Conservation (phyloP, 2,888 invertebrate genomes). For the Drosophila percnosoma region DNA sequence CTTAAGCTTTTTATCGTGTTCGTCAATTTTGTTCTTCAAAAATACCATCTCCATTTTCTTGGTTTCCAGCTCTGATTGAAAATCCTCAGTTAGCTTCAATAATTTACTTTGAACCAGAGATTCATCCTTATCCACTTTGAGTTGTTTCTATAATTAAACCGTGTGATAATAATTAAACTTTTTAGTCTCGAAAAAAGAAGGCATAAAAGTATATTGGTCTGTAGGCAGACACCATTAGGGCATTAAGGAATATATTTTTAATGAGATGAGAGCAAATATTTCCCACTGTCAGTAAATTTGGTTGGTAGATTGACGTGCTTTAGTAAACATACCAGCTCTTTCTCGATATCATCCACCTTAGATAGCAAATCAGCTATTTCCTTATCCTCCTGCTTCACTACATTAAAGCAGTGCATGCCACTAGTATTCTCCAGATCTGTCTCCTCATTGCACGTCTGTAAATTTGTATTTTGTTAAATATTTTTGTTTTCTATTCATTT, state of each 20-base stretch:
- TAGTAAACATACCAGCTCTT: neutral
- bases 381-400: neutral
- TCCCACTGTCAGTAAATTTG: neutral
- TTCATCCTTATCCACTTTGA: neutral
- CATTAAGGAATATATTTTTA: neutral
- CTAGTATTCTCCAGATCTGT: too few relatives aligned
- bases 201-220: too few relatives aligned
- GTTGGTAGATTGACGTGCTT: neutral
- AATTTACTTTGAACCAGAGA: too few relatives aligned
- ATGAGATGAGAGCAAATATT: too few relatives aligned
- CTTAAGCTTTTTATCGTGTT: rapidly evolving
- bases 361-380: neutral
- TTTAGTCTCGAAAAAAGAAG: neutral
- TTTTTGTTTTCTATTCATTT: too few relatives aligned
- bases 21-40: too few relatives aligned
- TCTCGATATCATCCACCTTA: neutral
- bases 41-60: rapidly evolving
- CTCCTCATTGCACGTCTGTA: too few relatives aligned
- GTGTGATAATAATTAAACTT: neutral
- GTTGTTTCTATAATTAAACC: neutral
- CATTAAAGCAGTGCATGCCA: too few relatives aligned
- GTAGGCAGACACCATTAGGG: too few relatives aligned
- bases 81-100: too few relatives aligned
- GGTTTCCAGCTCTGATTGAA: too few relatives aligned
- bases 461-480: too few relatives aligned